Evolutionary conservation across 2,888 invertebrate genomes (phyloP), one percentile per base, ranked within the genome.

Genomic region (Stomorhina lunata): DNA sequence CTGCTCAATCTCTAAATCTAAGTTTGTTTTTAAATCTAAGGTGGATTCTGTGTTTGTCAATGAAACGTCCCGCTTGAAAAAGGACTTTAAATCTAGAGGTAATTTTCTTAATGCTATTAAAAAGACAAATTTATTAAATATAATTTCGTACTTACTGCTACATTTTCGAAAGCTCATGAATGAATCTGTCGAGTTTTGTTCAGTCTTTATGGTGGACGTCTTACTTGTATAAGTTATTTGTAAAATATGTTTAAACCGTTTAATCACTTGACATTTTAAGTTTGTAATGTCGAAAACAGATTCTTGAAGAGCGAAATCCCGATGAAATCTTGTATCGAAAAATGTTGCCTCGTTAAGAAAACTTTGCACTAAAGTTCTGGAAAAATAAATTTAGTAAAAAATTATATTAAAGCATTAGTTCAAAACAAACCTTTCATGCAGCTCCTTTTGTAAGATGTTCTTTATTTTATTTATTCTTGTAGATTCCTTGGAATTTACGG

Each of bases 321-420:
- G 75, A 68, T 86, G 87, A 78, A 89, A 89, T 50, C 89, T 84
- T 4, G 85, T 86, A 81, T 89, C 89, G 15, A 89, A 85, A 79
- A 87, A 87, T 25, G 88, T 86, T 0, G 86, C 85, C 57, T 87
- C 86, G 9, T 84, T 85, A 20, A 88, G 79, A 63, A 86, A 87
- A 10, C 71, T 32, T 45, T 86, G 86, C 10, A 65, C 80, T 27
- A 85, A 53, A 29, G 85, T 63, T 55, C 87, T 86, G 63, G 7
- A 50, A 72, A 79, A 55, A 63, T 40, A 57, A 29, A 22, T 29
- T 45, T 32, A 32, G 5, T 6, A 32, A 32, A 9, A 37, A 3
- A 37, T 37, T 10, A 10, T n/a, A 10, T 12, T 37, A 37, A 10
- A n/a, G 4, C 6, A n/a, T 43, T 40, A 2, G 9, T 22, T 27